phyloP scores from a whole-genome alignment of 2,113 vertebrate species.

The Toxotes chatareus region DNA sequence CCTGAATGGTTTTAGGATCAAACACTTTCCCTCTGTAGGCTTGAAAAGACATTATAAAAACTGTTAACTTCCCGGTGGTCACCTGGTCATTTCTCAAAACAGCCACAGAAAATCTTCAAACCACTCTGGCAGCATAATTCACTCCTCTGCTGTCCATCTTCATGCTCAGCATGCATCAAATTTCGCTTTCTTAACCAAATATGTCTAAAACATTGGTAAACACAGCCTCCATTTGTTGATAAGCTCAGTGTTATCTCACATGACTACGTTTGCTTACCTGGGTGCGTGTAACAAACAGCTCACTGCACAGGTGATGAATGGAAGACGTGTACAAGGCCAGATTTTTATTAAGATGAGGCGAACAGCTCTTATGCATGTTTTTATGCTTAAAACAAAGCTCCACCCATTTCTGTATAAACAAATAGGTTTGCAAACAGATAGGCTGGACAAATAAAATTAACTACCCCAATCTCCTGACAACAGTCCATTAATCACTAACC shows the following conservation, averaged over 20 bases:
- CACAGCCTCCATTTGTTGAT: neutral
- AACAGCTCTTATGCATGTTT: too few species aligned
- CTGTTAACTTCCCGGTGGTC: neutral
- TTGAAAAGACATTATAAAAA: neutral
- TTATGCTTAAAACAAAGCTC: too few species aligned
- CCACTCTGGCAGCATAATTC: neutral
- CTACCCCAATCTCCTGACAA: neutral
- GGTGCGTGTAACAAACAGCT: neutral
- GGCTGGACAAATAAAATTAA: neutral
- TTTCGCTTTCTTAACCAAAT: neutral
- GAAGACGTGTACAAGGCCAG: too few species aligned
- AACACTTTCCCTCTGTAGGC: neutral
- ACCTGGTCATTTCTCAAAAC: neutral
- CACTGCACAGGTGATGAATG: neutral
- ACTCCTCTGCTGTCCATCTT: neutral
- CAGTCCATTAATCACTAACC: neutral
- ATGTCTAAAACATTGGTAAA: neutral
- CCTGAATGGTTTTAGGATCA: too few species aligned
- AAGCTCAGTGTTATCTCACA: neutral
- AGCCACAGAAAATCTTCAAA: neutral
- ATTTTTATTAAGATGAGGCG: too few species aligned
- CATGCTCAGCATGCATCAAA: neutral
- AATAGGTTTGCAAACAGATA: too few species aligned
- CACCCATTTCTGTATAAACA: too few species aligned
- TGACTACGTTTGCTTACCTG: neutral